These are phyloP conservation scores for Meandrusa payeni DNA, from an alignment of 2,888 invertebrate species.

Conservation along the genomic window DNA sequence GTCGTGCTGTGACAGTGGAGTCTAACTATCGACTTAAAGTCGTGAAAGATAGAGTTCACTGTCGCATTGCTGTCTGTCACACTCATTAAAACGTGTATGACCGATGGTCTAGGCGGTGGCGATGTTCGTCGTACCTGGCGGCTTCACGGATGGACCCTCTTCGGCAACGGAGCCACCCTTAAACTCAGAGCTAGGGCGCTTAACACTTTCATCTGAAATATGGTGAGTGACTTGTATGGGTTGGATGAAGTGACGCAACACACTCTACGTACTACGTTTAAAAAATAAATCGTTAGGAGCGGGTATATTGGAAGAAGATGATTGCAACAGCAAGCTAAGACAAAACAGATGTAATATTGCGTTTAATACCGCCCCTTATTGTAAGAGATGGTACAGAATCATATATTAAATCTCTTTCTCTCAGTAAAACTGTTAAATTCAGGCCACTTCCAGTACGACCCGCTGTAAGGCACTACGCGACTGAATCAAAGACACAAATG, in stretches of 20 bases:
- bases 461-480: constrained; percentile 25
- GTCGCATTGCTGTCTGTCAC: constrained; percentile 68
- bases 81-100: constrained; percentile 66
- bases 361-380: not conserved
- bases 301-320: not conserved
- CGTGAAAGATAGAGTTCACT: constrained; percentile 55
- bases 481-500: constrained; percentile 9
- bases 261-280: constrained; percentile 62
- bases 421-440: not conserved
- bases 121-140: constrained; percentile 71
- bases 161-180: constrained; percentile 83
- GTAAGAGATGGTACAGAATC: not conserved
- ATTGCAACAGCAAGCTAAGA: not conserved
- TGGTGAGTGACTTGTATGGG: constrained; percentile 74
- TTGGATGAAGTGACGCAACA: constrained; percentile 58
- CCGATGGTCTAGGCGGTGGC: constrained; percentile 72
- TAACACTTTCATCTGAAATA: constrained; percentile 87
- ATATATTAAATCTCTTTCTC: not conserved
- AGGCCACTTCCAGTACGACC: constrained; percentile 1
- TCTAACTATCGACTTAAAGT: constrained; percentile 45
- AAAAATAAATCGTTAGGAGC: constrained; percentile 30
- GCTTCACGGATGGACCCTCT: constrained; percentile 64
- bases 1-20: constrained; percentile 73
- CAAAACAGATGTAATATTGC: not conserved
- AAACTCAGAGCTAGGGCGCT: constrained; percentile 93